A percentile compares a stretch with the other conserved stretches of the same genome.
phyloP scores from a whole-genome alignment of 2,797 vertebrate species.

The Podargus strigoides region DNA sequence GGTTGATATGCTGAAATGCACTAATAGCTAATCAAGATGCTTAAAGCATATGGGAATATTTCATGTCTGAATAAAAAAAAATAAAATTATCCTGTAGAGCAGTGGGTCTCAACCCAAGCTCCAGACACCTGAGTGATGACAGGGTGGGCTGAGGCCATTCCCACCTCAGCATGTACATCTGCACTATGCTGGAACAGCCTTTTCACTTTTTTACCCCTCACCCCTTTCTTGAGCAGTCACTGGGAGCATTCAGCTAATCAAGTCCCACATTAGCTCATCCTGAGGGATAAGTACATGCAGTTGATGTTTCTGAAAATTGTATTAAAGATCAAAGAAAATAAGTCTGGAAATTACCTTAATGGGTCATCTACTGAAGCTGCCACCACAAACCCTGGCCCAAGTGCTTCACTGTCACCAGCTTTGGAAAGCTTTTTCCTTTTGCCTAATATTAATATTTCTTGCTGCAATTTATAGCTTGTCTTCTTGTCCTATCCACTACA shows the following conservation, averaged over 20 bases:
- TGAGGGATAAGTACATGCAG: not conserved
- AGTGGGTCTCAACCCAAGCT: not conserved
- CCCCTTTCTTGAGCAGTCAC: not conserved
- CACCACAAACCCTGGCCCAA: not conserved
- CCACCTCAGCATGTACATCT: not conserved
- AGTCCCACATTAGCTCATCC: not conserved
- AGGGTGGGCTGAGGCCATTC: not conserved
- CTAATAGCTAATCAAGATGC: not conserved
- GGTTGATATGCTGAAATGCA: not conserved
- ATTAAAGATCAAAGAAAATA: not conserved
- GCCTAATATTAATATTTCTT: not conserved
- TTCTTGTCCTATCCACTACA: not conserved
- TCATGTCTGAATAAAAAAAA: not conserved
- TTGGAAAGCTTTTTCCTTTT: not conserved
- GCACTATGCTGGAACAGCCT: not conserved
- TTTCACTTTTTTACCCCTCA: not conserved
- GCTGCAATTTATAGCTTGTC: not conserved
- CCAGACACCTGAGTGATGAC: not conserved
- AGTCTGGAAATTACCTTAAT: not conserved
- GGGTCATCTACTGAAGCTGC: not conserved
- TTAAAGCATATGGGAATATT: not conserved
- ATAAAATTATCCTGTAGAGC: not conserved
- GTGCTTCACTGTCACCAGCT: not conserved
- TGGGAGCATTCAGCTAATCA: not conserved
- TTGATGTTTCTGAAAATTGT: not conserved